These are phyloP conservation scores for Acanthopagrus latus DNA, from an alignment of 2,797 vertebrate species.

Conservation along the genomic window DNA sequence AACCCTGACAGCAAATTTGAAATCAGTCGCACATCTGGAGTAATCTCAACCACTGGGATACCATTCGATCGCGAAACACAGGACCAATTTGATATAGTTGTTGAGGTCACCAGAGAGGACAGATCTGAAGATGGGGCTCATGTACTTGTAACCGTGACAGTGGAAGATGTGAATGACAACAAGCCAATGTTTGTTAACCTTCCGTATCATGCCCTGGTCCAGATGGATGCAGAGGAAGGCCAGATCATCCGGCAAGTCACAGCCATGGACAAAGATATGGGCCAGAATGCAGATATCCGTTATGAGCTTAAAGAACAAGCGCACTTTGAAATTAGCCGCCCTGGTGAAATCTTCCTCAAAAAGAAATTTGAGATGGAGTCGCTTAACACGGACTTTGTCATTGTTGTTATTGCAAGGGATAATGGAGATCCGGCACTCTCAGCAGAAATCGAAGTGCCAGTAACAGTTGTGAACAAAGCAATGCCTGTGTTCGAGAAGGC, in stretches of 20 bases:
- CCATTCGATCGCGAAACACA: slow-evolving; percentile 94
- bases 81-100: slow-evolving; percentile 91
- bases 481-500: slow-evolving; percentile 97
- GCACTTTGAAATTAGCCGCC: slow-evolving; percentile 90
- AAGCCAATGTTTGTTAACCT: slow-evolving; percentile 93
- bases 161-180: slow-evolving; percentile 96
- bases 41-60: slow-evolving; percentile 93
- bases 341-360: slow-evolving; percentile 92
- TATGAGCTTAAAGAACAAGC: slow-evolving; percentile 92
- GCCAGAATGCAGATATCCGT: slow-evolving; percentile 89
- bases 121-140: slow-evolving; percentile 88
- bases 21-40: slow-evolving; percentile 94
- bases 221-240: slow-evolving; percentile 91
- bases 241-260: slow-evolving; percentile 91
- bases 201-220: slow-evolving; percentile 94
- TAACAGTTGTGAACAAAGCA: slow-evolving; percentile 95
- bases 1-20: slow-evolving; percentile 95
- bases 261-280: slow-evolving; percentile 92
- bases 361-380: slow-evolving; percentile 91
- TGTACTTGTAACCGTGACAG: slow-evolving; percentile 88
- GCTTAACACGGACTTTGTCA: slow-evolving; percentile 90
- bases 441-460: slow-evolving; percentile 89
- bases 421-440: slow-evolving; percentile 91
- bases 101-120: slow-evolving; percentile 92
- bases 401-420: slow-evolving; percentile 92